Evolutionary conservation across 1,140 invertebrate genomes (phyloP).

Genomic region (Macrosteles quadrilineatus): DNA sequence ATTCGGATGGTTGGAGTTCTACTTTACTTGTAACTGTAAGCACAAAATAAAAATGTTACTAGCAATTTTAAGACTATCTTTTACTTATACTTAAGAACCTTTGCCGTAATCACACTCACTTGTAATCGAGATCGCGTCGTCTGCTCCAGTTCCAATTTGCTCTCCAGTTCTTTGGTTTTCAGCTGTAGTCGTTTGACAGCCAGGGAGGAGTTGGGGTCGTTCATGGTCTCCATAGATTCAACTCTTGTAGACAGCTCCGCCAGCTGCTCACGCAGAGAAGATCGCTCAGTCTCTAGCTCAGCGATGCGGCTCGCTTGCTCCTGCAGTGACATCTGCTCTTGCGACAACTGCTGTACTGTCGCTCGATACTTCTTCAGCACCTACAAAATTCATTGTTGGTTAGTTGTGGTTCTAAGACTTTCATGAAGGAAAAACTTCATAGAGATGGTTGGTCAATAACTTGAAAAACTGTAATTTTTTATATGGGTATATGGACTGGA

Average conservation of each 20-base stretch:
- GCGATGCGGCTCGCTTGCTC: slow-evolving; percentile 80
- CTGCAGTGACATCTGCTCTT: slow-evolving; percentile 77
- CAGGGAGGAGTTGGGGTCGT: slow-evolving; percentile 75
- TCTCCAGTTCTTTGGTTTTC: slow-evolving; percentile 85
- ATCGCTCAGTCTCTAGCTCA: slow-evolving; percentile 74
- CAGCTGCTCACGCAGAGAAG: slow-evolving; percentile 73
- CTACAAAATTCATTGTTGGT: too few species aligned
- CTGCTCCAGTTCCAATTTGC: slow-evolving; percentile 84
- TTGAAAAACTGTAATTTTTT: too few species aligned
- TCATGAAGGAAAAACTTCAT: too few species aligned
- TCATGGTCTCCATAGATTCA: slow-evolving; percentile 74
- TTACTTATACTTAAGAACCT: too few species aligned
- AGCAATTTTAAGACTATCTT: too few species aligned
- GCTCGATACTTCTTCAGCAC: slow-evolving; percentile 91
- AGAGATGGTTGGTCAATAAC: too few species aligned
- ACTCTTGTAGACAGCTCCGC: slow-evolving; percentile 72
- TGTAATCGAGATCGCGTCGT: slow-evolving; percentile 81
- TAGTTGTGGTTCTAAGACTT: too few species aligned
- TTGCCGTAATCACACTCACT: too few species aligned
- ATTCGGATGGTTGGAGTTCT: too few species aligned
- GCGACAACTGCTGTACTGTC: slow-evolving; percentile 79
- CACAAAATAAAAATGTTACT: too few species aligned
- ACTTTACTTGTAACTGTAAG: too few species aligned
- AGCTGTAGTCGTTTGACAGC: slow-evolving; percentile 69
- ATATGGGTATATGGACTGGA: too few species aligned